A percentile compares a stretch with the other conserved stretches of the same genome.
These are phyloP conservation scores for Ectemnius lituratus DNA, from an alignment of 2,888 invertebrate genomes.

Conservation along the genomic window DNA sequence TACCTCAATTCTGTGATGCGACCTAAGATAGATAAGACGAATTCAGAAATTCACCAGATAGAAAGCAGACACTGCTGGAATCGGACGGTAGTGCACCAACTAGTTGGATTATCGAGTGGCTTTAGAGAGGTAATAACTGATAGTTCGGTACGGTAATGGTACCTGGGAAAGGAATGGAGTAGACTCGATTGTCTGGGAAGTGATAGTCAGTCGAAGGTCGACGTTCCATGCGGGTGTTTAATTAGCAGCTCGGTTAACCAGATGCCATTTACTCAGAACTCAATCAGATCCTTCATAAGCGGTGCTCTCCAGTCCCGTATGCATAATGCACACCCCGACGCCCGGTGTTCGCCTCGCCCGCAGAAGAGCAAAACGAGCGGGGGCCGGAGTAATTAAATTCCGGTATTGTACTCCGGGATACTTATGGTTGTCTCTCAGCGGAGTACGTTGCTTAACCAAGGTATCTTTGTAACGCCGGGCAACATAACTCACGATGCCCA, in stretches of 20 bases:
- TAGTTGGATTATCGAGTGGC: too few relatives aligned
- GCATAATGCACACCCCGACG: constrained; percentile 71
- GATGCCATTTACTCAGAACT: constrained; percentile 76
- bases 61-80: too few relatives aligned
- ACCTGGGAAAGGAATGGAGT: too few relatives aligned
- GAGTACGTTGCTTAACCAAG: constrained; percentile 16
- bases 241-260: constrained; percentile 74
- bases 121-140: too few relatives aligned
- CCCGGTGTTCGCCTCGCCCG: constrained; percentile 46
- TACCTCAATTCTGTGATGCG: too few relatives aligned
- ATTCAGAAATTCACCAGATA: too few relatives aligned
- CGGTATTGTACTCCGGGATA: constrained; percentile 53
- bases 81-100: too few relatives aligned
- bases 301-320: constrained; percentile 65
- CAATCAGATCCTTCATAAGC: constrained; percentile 77
- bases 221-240: constrained; percentile 70
- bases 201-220: constrained; percentile 38
- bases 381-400: constrained; percentile 64
- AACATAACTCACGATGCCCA: constrained; percentile 5
- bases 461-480: constrained; percentile 14
- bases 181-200: constrained; percentile 10
- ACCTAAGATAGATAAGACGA: too few relatives aligned
- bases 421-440: constrained; percentile 1
- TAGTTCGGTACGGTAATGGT: too few relatives aligned
- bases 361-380: constrained; percentile 34